Evolutionary conservation across 2,797 vertebrate genomes (phyloP), one percentile per base, ranked within the genome.

Genomic region (Masticophis lateralis): DNA sequence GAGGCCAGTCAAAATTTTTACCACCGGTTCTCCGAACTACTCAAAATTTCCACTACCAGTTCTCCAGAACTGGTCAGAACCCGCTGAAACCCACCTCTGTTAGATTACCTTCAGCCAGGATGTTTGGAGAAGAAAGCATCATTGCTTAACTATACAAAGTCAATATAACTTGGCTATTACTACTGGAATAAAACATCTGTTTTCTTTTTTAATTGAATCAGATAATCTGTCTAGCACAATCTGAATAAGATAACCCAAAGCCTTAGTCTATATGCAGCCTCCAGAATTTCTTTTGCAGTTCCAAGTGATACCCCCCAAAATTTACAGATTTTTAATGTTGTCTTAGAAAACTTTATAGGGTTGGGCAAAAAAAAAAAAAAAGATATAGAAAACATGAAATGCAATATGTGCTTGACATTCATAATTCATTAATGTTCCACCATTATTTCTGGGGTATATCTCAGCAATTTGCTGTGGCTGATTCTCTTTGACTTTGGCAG

Each of bases 351-450:
- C 12, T 10, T 53, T 53, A 74, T 94, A 92, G 61, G 9, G 0
- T 0, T 91, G 63, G 86, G 74, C 93, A 94, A 60, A 94, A 37
- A 94, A 57, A 94, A 37, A 94, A 57, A 37, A 95, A 53, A 18
- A 53, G n/a, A 93, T 94, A 89, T 74, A 14, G 66, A 32, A n/a
- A 95, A 89, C 57, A 92, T 11, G 0, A 88, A 0, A 28, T 91
- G 89, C 88, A 91, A 59, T 90, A 93, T 37, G 14, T 74, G 53
- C 12, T 56, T 89, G 90, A 14, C 53, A 94, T 95, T 59, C 74
- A 90, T 74, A 91, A 92, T 59, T 53, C 87, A 94, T 96, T 61
- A 69, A 95, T 93, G n/a, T 56, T 1, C 11, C 87, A 14, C 63
- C 69, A 43, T 91, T 92, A 0, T 51, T 57, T 87, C 92, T 92